These are phyloP conservation scores for Cebus imitator DNA, from an alignment of 2,113 vertebrate genomes.

Conservation along the genomic window DNA sequence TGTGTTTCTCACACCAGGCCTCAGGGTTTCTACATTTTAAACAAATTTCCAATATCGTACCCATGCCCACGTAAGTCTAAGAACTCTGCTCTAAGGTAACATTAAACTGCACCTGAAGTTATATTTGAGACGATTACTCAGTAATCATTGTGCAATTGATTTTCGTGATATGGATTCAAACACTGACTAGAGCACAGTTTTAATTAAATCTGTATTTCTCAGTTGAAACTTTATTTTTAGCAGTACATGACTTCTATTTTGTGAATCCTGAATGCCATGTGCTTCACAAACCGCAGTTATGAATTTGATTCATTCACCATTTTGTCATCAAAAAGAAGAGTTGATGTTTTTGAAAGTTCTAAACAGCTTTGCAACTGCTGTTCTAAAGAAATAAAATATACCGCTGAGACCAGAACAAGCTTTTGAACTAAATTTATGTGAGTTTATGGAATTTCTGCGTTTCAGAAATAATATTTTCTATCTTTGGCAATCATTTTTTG, in stretches of 20 bases:
- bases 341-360: neutral
- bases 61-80: neutral
- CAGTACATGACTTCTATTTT: neutral
- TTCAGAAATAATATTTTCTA: constrained; percentile 44
- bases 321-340: constrained; percentile 35
- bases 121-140: neutral
- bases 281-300: neutral
- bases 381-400: constrained; percentile 24
- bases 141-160: neutral
- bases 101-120: neutral
- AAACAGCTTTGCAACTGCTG: neutral
- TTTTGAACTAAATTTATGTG: neutral
- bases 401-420: neutral
- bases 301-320: constrained; percentile 20
- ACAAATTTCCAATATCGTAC: neutral
- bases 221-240: constrained; percentile 21
- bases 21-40: neutral
- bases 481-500: constrained; percentile 4
- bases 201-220: neutral
- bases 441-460: constrained; percentile 9
- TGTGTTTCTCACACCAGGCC: too few species aligned
- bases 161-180: neutral
- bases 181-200: neutral
- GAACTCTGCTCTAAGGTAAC: neutral
- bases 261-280: neutral